These are phyloP conservation scores for Brachionus koreanus DNA, from an alignment of 1,140 invertebrate species.

Conservation along the genomic window DNA sequence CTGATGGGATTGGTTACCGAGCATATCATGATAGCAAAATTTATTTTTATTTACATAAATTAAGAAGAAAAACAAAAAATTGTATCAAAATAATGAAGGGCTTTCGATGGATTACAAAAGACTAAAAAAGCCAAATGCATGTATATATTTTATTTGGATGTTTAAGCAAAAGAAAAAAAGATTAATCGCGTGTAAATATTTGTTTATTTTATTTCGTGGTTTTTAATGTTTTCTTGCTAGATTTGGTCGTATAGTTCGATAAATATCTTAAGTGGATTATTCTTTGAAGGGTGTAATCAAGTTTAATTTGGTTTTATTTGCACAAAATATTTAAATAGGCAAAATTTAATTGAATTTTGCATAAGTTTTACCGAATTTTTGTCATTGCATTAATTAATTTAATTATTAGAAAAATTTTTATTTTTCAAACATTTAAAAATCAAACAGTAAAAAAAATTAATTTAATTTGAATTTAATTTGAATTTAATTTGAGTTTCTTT, in stretches of 20 bases:
- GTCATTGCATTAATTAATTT: not conserved
- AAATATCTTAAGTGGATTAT: not conserved
- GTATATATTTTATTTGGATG: not conserved
- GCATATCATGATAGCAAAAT: not conserved
- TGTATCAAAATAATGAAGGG: not conserved
- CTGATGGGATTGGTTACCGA: not conserved
- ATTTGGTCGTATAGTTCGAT: not conserved
- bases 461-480: too few species aligned
- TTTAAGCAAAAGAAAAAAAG: not conserved
- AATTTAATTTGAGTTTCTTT: too few species aligned
- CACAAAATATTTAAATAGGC: not conserved
- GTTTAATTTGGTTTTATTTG: not conserved
- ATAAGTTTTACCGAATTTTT: not conserved
- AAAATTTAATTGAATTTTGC: not conserved
- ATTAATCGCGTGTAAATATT: constrained; percentile 37
- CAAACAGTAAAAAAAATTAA: too few species aligned
- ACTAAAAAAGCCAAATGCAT: not conserved
- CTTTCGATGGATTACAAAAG: not conserved
- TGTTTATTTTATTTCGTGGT: constrained; percentile 4
- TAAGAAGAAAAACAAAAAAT: constrained; percentile 29
- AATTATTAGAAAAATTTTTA: too few species aligned
- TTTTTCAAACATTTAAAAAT: too few species aligned
- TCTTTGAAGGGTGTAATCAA: not conserved
- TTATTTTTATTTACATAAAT: constrained; percentile 34
- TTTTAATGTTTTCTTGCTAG: not conserved